Evolutionary conservation across 2,888 invertebrate genomes (phyloP).

Genomic region (Ecdyonurus torrentis): DNA sequence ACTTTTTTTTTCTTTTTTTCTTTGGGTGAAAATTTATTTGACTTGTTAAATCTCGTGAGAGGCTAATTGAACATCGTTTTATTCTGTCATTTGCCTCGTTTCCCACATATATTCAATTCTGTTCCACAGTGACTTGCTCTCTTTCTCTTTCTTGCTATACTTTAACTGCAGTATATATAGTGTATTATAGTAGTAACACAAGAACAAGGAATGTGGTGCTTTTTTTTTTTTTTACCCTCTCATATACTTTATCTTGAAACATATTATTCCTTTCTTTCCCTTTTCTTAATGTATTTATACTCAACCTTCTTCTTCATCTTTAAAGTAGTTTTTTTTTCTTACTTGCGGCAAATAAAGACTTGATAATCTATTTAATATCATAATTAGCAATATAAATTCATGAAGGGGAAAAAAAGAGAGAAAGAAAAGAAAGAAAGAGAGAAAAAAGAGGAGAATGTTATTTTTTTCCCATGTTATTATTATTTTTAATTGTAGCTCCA

Average conservation of each 20-base stretch:
- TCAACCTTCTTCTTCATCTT: neutral
- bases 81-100: neutral
- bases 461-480: too few species aligned
- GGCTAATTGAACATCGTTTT: neutral
- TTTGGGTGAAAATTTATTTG: neutral
- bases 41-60: neutral
- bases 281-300: neutral
- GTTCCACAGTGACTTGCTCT: too few species aligned
- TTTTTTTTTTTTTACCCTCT: too few species aligned
- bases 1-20: too few species aligned
- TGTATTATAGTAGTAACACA: too few species aligned
- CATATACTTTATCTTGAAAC: too few species aligned
- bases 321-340: neutral
- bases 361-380: neutral
- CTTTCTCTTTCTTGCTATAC: neutral
- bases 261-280: neutral
- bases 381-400: neutral
- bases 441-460: neutral
- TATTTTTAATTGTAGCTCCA: too few species aligned
- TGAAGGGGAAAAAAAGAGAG: neutral
- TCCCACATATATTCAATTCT: neutral
- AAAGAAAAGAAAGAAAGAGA: neutral
- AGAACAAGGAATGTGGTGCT: too few species aligned
- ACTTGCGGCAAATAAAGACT: neutral
- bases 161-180: neutral